Conservation (phyloP, 2,113 vertebrate genomes). For the Ondatra zibethicus region DNA sequence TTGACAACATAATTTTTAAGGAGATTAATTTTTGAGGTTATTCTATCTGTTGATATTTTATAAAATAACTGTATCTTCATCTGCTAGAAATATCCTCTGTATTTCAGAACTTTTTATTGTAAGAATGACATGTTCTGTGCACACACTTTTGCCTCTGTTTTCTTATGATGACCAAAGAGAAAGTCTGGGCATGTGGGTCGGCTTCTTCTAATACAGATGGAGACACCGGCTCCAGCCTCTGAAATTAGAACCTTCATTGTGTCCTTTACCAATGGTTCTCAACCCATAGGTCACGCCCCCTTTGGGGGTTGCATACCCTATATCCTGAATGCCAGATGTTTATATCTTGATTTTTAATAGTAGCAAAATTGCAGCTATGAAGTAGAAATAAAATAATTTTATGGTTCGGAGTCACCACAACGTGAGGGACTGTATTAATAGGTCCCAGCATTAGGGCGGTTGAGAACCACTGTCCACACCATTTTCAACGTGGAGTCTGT, state of each 20-base stretch:
- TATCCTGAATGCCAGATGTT: not conserved
- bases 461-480: not conserved
- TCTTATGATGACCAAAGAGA: not conserved
- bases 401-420: not conserved
- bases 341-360: not conserved
- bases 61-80: conserved; percentile 8
- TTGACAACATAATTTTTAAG: not conserved
- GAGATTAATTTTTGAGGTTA: not conserved
- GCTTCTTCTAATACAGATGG: not conserved
- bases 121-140: not conserved
- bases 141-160: not conserved
- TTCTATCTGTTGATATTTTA: not conserved
- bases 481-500: not conserved
- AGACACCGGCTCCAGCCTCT: not conserved
- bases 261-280: not conserved
- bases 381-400: not conserved
- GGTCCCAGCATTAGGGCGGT: not conserved
- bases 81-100: not conserved
- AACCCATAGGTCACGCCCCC: too few relatives aligned
- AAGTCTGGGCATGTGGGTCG: not conserved
- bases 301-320: not conserved
- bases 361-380: not conserved
- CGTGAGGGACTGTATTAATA: not conserved
- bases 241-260: not conserved
- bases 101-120: not conserved